Percentiles rank a stretch among this genome's conserved stretches.
Evolutionary conservation across 2,113 vertebrate genomes (phyloP).

Genomic region (Micronisus gabar): DNA sequence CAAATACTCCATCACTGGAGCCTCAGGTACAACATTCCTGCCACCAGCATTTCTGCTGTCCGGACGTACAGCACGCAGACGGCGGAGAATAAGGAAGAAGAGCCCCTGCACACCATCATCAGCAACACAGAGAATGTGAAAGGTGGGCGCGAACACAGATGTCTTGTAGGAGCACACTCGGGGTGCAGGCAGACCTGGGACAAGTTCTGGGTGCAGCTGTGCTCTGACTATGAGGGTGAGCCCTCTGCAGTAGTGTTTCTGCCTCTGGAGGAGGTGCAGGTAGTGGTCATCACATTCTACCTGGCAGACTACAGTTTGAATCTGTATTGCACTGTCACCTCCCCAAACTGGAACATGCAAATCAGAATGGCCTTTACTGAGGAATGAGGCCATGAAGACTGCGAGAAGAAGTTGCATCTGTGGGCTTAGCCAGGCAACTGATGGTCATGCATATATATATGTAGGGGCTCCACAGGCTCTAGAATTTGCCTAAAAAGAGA

Average conservation of each 20-base stretch:
- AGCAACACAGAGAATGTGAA: conserved; percentile 82
- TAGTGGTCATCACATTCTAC: not conserved
- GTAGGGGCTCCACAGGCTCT: not conserved
- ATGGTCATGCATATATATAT: not conserved
- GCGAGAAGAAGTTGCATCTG: not conserved
- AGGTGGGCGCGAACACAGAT: conserved; percentile 61
- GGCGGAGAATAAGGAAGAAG: conserved; percentile 74
- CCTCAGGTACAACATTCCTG: not conserved
- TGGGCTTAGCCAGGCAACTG: not conserved
- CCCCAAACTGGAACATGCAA: not conserved
- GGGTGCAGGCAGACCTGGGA: not conserved
- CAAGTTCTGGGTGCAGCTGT: not conserved
- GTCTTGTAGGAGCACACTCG: not conserved
- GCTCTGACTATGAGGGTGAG: not conserved
- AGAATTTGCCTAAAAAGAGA: not conserved
- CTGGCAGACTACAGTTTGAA: not conserved
- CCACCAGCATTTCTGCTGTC: not conserved
- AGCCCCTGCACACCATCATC: conserved; percentile 84
- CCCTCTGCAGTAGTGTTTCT: not conserved
- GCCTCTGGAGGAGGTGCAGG: not conserved
- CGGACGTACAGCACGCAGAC: conserved; percentile 81
- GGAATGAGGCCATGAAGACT: not conserved
- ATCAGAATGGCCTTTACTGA: not conserved
- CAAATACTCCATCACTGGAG: not conserved
- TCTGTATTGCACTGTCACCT: not conserved